Conservation (phyloP, 2,113 vertebrate species). For the Clarias magur region DNA sequence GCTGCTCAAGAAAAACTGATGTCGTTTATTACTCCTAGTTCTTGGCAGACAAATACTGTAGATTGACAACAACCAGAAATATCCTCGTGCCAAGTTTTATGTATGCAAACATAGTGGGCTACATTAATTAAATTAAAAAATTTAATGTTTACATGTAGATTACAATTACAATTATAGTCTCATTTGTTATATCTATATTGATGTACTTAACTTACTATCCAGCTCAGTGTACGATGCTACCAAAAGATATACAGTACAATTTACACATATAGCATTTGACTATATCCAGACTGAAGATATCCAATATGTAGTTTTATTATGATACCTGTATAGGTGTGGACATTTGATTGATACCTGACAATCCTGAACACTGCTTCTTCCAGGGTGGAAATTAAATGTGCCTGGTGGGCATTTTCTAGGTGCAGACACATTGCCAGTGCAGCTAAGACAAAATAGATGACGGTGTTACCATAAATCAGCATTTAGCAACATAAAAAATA, state of each 20-base stretch:
- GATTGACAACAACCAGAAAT: not conserved
- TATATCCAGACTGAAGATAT: not conserved
- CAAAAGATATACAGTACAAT: not conserved
- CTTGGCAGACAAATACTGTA: too few relatives aligned
- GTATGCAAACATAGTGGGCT: not conserved
- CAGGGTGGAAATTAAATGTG: conserved; percentile 72
- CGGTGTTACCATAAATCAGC: not conserved
- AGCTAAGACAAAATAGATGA: conserved; percentile 66
- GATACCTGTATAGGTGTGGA: not conserved
- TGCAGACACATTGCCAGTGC: conserved; percentile 69
- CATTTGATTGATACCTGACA: conserved; percentile 73
- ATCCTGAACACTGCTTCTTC: conserved; percentile 63
- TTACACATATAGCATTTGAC: not conserved
- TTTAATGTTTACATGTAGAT: too few relatives aligned
- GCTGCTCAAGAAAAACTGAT: not conserved
- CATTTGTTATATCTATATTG: not conserved
- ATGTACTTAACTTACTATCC: not conserved
- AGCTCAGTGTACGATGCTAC: not conserved
- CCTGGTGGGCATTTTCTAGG: conserved; percentile 71
- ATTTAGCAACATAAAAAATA: conserved; percentile 18
- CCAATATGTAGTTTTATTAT: not conserved
- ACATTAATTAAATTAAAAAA: not conserved
- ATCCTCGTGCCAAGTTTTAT: not conserved
- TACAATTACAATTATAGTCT: too few relatives aligned
- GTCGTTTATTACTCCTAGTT: not conserved